Conservation (phyloP, 1,140 invertebrate genomes). For the Apis cerana region DNA sequence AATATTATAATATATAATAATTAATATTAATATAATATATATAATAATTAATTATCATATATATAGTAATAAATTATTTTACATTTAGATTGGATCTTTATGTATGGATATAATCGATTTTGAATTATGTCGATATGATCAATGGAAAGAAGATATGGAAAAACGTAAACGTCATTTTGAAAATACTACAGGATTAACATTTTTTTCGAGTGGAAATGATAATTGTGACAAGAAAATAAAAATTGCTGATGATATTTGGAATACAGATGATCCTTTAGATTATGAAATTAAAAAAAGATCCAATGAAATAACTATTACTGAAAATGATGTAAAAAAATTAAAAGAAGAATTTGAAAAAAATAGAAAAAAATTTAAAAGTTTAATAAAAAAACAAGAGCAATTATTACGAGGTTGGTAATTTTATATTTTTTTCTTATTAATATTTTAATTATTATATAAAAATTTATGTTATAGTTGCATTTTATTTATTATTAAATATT, state of each 20-base stretch:
- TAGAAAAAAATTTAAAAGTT: constrained; percentile 88
- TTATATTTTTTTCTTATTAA: constrained; percentile 23
- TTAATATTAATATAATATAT: constrained; percentile 94
- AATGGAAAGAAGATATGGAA: constrained; percentile 95
- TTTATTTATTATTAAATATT: constrained; percentile 96
- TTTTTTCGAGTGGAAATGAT: constrained; percentile 71
- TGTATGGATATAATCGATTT: constrained; percentile 98
- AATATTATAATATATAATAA: constrained; percentile 77
- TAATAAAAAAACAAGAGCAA: constrained; percentile 96
- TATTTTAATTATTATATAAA: constrained; percentile 11
- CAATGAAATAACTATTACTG: constrained; percentile 65
- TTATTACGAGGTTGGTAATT: constrained; percentile 85
- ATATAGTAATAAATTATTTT: constrained; percentile 61
- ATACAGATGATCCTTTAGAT: constrained; percentile 74
- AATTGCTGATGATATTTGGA: constrained; percentile 77
- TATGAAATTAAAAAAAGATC: constrained; percentile 75
- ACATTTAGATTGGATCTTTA: constrained; percentile 92
- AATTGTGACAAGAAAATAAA: constrained; percentile 76
- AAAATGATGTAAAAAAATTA: constrained; percentile 83
- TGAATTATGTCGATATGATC: constrained; percentile 95
- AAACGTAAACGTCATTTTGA: constrained; percentile 80
- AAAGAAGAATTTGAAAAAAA: constrained; percentile 92
- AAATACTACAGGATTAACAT: constrained; percentile 75
- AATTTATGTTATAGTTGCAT: constrained; percentile 83
- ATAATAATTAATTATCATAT: neutral